Evolutionary conservation across 2,888 invertebrate genomes (phyloP).

Genomic region (Diarsia mendica): DNA sequence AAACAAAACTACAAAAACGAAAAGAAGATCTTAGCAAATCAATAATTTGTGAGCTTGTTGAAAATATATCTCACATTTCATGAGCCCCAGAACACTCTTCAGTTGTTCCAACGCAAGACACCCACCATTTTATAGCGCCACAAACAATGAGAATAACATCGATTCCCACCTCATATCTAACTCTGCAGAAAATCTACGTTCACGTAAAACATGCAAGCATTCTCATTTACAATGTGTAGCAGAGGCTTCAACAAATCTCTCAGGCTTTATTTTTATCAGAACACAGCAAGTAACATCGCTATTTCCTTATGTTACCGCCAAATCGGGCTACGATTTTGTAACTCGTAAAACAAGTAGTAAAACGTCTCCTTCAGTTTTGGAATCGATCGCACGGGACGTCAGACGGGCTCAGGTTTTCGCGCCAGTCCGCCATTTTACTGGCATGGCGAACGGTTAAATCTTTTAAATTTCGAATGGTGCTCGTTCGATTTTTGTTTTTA

Average conservation of each 20-base stretch:
- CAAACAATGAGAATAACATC: conserved; percentile 51
- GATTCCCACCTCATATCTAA: conserved; percentile 52
- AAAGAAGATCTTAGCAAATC: neutral
- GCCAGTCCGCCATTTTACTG: conserved; percentile 73
- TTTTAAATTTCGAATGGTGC: conserved; percentile 80
- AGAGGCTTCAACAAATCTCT: conserved; percentile 73
- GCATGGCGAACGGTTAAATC: conserved; percentile 72
- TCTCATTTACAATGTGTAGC: conserved; percentile 66
- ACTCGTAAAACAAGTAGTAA: conserved; percentile 83
- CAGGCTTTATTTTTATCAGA: conserved; percentile 80
- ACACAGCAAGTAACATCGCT: conserved; percentile 64
- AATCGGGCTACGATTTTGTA: conserved; percentile 78
- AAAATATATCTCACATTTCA: conserved; percentile 10
- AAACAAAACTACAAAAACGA: no score
- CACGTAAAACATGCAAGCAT: conserved; percentile 66
- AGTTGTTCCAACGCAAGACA: conserved; percentile 2
- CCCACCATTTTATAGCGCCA: conserved; percentile 34
- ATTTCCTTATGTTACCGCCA: conserved; percentile 70
- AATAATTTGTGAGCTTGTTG: neutral
- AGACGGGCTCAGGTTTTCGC: conserved; percentile 68
- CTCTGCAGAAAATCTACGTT: conserved; percentile 55
- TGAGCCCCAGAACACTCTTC: conserved; percentile 6
- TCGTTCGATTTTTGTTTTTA: conserved; percentile 68
- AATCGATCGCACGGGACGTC: conserved; percentile 77
- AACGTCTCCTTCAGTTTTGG: conserved; percentile 78